These are phyloP conservation scores for Epistrophella euchroma DNA, from an alignment of 2,888 invertebrate genomes.

Conservation along the genomic window DNA sequence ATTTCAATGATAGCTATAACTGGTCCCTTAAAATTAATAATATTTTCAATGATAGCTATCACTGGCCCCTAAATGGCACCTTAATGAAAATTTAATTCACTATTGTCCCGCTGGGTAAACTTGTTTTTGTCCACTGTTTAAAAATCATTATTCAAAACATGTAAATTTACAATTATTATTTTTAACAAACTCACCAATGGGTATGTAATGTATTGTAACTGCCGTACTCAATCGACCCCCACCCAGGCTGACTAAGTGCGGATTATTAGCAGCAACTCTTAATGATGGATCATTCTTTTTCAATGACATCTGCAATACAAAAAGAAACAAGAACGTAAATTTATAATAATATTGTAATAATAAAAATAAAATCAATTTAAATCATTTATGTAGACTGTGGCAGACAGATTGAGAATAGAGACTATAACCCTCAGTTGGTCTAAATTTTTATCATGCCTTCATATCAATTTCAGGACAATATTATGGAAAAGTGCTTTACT, in stretches of 20 bases:
- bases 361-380: background rate
- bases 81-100: background rate
- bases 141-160: background rate
- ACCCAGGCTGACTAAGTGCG: constrained; percentile 95
- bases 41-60: too few species aligned
- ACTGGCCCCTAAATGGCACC: background rate
- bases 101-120: background rate
- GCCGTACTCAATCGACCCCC: constrained; percentile 95
- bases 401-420: background rate
- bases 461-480: background rate
- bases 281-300: constrained; percentile 83
- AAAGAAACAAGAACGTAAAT: background rate
- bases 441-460: background rate
- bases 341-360: background rate
- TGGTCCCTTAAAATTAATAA: too few species aligned
- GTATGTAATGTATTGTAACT: constrained; percentile 95
- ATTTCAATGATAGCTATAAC: too few species aligned
- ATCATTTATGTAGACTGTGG: background rate
- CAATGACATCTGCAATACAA: constrained; percentile 82
- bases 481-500: background rate
- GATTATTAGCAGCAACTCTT: constrained; percentile 91
- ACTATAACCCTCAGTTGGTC: background rate
- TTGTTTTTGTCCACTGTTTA: background rate
- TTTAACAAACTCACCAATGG: constrained; percentile 88
- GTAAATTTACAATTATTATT: background rate